Evolutionary conservation across 1,140 invertebrate genomes (phyloP), one percentile per base, ranked within the genome.

Genomic region (Heliconius himera): DNA sequence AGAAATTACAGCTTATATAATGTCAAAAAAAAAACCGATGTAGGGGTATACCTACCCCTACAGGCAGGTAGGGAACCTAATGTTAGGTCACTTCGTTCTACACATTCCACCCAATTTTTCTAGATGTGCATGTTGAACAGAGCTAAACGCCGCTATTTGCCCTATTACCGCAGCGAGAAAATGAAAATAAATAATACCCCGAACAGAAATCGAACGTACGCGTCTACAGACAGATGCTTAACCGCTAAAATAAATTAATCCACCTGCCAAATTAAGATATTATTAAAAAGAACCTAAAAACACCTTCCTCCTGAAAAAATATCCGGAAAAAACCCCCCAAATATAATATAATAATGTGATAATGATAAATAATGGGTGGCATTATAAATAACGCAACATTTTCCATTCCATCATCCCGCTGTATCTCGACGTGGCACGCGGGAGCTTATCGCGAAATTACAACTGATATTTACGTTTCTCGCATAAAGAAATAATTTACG

Each of bases 401-500:
- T 82, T 83, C 81, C 82, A 79, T 75, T 76, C 80, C 73, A 76
- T 81, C 78, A 82, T 83, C 78, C 82, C 79, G 71, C 81, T 73
- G 74, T 90, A 92, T 91, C 89, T 85, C 81, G 60, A 56, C 46
- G 76, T 54, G 82, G 81, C 89, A 88, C 85, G 80, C 85, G 76
- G 81, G 56, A 76, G 80, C 89, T 89, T 91, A 93, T 93, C 90
- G 79, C 87, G 54, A 88, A 91, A 91, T 93, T 93, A 91, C 89
- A 89, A 92, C 84, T 90, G 90, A 92, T 91, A 89, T 93, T 89
- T 92, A 91, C 90, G 85, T 88, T 84, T 82, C 66, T 80, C 86
- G 89, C 85, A 89, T 92, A 91, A 91, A 93, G 90, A 93, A 93
- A 92, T 91, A 92, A 93, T 92, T 93, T 92, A 91, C 91, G 88